These are phyloP conservation scores for Neolamprologus kungweensis DNA, from an alignment of 2,113 vertebrate species.

Conservation along the genomic window DNA sequence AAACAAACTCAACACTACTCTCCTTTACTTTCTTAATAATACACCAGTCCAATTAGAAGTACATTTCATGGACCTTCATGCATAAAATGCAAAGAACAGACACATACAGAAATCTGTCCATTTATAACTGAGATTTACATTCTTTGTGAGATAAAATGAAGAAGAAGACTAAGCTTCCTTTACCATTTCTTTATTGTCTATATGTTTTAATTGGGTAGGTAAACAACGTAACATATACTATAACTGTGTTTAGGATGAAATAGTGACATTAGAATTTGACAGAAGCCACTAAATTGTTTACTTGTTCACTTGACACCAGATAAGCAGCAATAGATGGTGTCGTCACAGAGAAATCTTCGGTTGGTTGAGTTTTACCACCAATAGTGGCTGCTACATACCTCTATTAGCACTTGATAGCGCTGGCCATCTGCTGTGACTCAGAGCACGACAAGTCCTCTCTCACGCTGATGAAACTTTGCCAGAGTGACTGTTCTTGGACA, in stretches of 20 bases:
- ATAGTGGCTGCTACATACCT: slow-evolving; percentile 6
- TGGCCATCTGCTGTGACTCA: slow-evolving; percentile 52
- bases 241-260: background rate
- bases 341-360: background rate
- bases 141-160: background rate
- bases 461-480: slow-evolving; percentile 31
- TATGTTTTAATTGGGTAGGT: background rate
- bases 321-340: background rate
- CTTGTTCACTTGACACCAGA: background rate
- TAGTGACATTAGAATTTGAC: background rate
- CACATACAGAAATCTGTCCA: background rate
- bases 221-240: background rate
- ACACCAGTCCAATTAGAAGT: background rate
- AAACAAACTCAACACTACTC: background rate
- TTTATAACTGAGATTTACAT: background rate
- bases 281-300: background rate
- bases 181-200: background rate
- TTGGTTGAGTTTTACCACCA: background rate
- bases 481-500: slow-evolving; percentile 7
- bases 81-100: background rate
- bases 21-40: background rate
- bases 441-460: slow-evolving; percentile 31
- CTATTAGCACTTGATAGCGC: slow-evolving; percentile 31
- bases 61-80: background rate
- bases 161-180: background rate